A percentile compares a stretch with the other conserved stretches of the same genome.
phyloP scores from a whole-genome alignment of 1,140 invertebrate species.

The Anoplolepis gracilipes region DNA sequence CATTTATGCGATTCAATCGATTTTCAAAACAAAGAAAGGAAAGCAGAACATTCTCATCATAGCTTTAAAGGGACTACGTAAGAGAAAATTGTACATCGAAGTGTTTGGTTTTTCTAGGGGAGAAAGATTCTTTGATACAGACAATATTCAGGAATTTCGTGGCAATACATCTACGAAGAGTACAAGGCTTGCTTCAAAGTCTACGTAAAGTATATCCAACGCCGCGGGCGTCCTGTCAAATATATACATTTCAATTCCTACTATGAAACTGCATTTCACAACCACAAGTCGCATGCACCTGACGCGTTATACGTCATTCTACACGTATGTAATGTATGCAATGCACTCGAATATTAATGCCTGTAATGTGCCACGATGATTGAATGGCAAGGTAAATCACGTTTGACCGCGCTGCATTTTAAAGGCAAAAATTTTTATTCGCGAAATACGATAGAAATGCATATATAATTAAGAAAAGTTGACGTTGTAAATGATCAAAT shows the following conservation, averaged over 20 bases:
- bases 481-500: not conserved
- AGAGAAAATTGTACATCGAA: constrained; percentile 19
- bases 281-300: constrained; percentile 58
- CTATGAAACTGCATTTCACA: constrained; percentile 62
- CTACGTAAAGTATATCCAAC: constrained; percentile 37
- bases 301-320: constrained; percentile 58
- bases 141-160: constrained; percentile 18
- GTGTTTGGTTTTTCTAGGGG: not conserved
- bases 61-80: not conserved
- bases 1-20: not conserved
- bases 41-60: not conserved
- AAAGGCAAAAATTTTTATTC: constrained; percentile 23
- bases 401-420: constrained; percentile 24
- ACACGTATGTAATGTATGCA: constrained; percentile 54
- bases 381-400: constrained; percentile 49
- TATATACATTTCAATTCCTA: constrained; percentile 65
- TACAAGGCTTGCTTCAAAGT: constrained; percentile 48
- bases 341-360: constrained; percentile 59
- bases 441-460: not conserved
- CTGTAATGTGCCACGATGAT: constrained; percentile 57
- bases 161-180: not conserved
- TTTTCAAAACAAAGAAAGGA: constrained; percentile 10
- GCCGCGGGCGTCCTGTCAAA: constrained; percentile 44
- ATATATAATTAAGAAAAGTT: not conserved
- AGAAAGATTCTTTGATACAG: constrained; percentile 36